Evolutionary conservation across 1,140 invertebrate genomes (phyloP), one percentile per base, ranked within the genome.

Genomic region (Cyclargus thomasi): DNA sequence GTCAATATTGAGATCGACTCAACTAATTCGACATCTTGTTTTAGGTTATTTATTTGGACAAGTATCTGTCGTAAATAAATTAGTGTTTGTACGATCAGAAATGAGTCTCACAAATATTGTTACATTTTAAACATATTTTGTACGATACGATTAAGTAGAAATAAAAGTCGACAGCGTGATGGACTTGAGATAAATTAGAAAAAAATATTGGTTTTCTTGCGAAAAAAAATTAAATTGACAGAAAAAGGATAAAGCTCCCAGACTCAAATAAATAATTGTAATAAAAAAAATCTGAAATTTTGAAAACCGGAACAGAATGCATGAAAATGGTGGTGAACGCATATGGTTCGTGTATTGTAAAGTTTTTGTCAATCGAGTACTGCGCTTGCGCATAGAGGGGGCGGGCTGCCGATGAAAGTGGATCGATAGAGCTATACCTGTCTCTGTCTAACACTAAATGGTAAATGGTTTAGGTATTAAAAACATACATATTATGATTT

Each of bases 361-460:
- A 81, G 68, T 76, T 70, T 79, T 82, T 83, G 86, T 86, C 83
- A 83, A 82, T 83, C 82, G 72, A 82, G 77, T 74, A 86, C 81
- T 80, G 77, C 86, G 82, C 84, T 57, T 65, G 80, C 84, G 85
- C 80, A 77, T 85, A 79, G 85, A 78, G 84, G 86, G 84, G 71
- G 68, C 87, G 72, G 81, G 84, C 87, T 84, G 86, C 82, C 73
- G 73, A 68, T 69, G 65, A 65, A 70, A 67, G 36, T 47, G 70
- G 35, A 75, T 59, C 64, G 65, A 75, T 72, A 81, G 74, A 86
- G 72, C 70, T 87, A 86, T 81, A 77, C 22, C 10, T 70, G 68
- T 88, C 87, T 82, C 81, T 74, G 66, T 90, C 78, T 74, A 67
- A 72, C 70, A 7, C 21, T 69, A 73, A 73, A 67, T 18, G 65